Percentiles rank a stretch among this genome's conserved stretches.
Evolutionary conservation across 53 echinoderm and acorn worm genomes (phyloP).

Genomic region (Temnopleurus reevesii): DNA sequence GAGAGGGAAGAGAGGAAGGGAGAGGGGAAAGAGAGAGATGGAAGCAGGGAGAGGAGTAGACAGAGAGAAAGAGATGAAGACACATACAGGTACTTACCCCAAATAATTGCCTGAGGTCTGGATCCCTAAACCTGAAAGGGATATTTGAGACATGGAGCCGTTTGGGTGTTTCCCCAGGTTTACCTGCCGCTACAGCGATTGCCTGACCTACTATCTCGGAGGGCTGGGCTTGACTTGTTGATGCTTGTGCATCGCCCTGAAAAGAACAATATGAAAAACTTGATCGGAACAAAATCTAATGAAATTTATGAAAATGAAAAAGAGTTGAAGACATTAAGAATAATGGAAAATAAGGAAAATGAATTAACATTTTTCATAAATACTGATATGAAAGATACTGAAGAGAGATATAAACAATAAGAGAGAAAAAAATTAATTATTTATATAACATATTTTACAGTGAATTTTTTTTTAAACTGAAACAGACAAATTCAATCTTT

Average conservation of each 20-base stretch:
- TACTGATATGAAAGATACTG: no score
- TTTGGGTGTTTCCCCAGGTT: conserved; percentile 98
- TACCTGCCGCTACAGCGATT: conserved; percentile 65
- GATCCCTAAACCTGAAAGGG: conserved; percentile 99
- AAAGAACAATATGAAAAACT: background rate
- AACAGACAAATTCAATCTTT: no score
- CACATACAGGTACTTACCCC: conserved; percentile 78
- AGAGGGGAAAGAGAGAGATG: background rate
- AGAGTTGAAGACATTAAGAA: no score
- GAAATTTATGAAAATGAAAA: no score
- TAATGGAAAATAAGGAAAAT: no score
- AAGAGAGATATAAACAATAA: no score
- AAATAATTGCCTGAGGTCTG: conserved; percentile 97
- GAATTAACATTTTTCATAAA: no score
- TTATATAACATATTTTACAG: no score
- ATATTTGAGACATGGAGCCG: conserved; percentile 99
- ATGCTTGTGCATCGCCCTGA: conserved; percentile 57
- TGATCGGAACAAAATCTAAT: background rate
- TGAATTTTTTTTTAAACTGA: no score
- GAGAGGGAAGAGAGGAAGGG: background rate
- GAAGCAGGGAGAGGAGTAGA: no score
- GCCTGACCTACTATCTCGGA: conserved; percentile 71
- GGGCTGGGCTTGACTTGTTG: conserved; percentile 53
- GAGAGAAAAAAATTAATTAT: no score
- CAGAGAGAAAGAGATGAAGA: background rate